Evolutionary conservation across 2,113 vertebrate species (phyloP).

Genomic region (Urocitellus parryii): DNA sequence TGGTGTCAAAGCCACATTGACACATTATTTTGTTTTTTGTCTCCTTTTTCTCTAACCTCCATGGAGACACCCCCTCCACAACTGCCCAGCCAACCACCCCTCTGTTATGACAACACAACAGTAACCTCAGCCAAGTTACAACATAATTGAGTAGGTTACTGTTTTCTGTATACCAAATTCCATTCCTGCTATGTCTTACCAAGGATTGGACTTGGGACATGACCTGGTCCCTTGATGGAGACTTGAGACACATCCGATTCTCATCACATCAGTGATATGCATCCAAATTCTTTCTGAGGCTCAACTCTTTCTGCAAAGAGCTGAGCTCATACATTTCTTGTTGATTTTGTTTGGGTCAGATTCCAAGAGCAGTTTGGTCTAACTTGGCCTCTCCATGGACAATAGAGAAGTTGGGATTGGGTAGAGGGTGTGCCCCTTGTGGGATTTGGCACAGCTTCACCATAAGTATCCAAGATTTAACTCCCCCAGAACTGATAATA

Average conservation of each 20-base stretch:
- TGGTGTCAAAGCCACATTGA: neutral
- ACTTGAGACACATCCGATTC: neutral
- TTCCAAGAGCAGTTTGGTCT: slow-evolving; percentile 47
- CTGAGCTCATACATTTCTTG: slow-evolving; percentile 35
- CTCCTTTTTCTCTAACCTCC: slow-evolving; percentile 27
- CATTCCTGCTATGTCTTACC: slow-evolving; percentile 48
- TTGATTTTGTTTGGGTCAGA: slow-evolving; percentile 40
- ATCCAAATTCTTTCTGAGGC: slow-evolving; percentile 33
- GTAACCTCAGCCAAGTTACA: slow-evolving; percentile 34
- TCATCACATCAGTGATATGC: neutral
- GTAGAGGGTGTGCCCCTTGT: neutral
- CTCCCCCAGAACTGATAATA: neutral
- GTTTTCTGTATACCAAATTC: slow-evolving; percentile 56
- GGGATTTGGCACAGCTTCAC: neutral
- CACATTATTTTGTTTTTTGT: slow-evolving; percentile 45
- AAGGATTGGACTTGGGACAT: neutral
- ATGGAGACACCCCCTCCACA: neutral
- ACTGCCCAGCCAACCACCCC: neutral
- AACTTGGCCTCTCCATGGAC: neutral
- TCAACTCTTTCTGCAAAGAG: slow-evolving; percentile 27
- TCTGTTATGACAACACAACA: slow-evolving; percentile 33
- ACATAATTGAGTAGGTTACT: slow-evolving; percentile 42
- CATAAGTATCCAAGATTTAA: slow-evolving; percentile 11
- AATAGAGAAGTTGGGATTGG: neutral
- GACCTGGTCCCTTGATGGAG: neutral